Evolutionary conservation across 2,888 invertebrate genomes (phyloP), one percentile per base, ranked within the genome.

Genomic region (Tenthredo livida): DNA sequence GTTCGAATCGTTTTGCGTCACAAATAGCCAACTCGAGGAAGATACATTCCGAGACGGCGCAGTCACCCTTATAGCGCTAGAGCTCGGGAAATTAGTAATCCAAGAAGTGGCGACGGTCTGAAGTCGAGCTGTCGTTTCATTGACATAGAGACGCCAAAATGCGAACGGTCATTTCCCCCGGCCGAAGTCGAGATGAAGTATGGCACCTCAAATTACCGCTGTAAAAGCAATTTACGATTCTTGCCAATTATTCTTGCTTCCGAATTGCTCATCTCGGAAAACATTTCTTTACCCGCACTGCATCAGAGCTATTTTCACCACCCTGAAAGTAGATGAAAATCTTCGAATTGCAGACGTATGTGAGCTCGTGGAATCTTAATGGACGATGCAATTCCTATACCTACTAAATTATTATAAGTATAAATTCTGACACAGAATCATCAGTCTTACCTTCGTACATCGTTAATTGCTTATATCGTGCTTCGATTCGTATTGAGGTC

Each of bases 71-170:
- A 33, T 29, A 29, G 54, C 17, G 77, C 29, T 25, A 54, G 29
- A 33, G 1, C 21, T 77, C 17, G n/a, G 54, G 77, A 77, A 77
- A 77, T 77, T 77, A 54, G 50, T 77, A 50, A 77, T 77, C 77
- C 54, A 25, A 33, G 50, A 33, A 77, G 67, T 43, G 73, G 73
- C 73, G 73, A 43, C 73, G 12, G 73, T 73, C 73, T 73, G 73
- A 73, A 43, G 61, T n/a, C n/a, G 12, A 25, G 61, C 25, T 61
- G 73, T 73, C 73, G 73, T 73, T 73, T 73, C 43, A 47, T 40
- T 77, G 54, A 77, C 50, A 50, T 54, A 29, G 77, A 37, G 77
- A 50, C 50, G 77, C 77, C 50, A 77, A 77, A 77, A 12, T 12
- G 77, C 50, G 10, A 54, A 54, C 50, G 77, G 54, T 54, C 77